phyloP scores from a whole-genome alignment of 1,140 invertebrate species.

The Ridgeia piscesae region DNA sequence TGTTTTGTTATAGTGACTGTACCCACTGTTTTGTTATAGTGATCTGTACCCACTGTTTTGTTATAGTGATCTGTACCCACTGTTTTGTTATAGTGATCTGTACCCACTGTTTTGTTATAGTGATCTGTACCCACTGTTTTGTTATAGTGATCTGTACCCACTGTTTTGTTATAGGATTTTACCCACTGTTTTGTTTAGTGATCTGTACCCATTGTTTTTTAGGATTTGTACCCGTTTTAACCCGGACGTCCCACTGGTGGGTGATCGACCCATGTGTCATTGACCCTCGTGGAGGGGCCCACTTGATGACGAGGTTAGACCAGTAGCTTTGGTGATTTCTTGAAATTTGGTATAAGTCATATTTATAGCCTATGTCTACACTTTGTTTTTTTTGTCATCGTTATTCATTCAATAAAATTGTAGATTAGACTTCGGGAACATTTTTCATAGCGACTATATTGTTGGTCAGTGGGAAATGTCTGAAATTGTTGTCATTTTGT shows the following conservation, averaged over 20 bases:
- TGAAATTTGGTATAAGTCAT: background rate
- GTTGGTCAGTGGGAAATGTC: background rate
- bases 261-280: constrained; percentile 46
- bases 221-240: constrained; percentile 36
- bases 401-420: background rate
- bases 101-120: too few relatives aligned
- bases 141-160: too few relatives aligned
- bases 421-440: background rate
- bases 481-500: background rate
- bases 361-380: background rate
- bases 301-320: constrained; percentile 14
- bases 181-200: background rate
- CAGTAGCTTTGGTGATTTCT: constrained; percentile 25
- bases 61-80: too few relatives aligned
- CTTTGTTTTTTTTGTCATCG: background rate
- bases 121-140: too few relatives aligned
- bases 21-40: constrained; percentile 35
- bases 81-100: too few relatives aligned
- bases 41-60: constrained; percentile 28
- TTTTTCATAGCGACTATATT: background rate
- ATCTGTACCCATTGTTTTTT: background rate
- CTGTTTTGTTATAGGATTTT: constrained; percentile 27
- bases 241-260: constrained; percentile 43
- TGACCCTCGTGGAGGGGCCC: constrained; percentile 36
- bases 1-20: constrained; percentile 40